These are phyloP conservation scores for Lichenostomus cassidix DNA, from an alignment of 2,113 vertebrate species.

Conservation along the genomic window DNA sequence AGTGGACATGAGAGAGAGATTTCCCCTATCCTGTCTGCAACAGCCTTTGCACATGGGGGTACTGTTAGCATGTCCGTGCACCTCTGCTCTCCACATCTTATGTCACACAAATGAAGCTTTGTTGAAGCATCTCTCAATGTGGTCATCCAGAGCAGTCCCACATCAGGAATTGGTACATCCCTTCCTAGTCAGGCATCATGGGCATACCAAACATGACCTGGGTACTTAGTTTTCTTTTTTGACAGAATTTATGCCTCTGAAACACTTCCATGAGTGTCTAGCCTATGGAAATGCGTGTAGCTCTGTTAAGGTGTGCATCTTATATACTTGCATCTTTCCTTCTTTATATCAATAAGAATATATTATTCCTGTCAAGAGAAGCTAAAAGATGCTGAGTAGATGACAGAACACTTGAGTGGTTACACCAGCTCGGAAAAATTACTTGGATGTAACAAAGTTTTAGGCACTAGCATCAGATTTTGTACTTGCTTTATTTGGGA, in stretches of 20 bases:
- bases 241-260: not conserved
- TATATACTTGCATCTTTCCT: not conserved
- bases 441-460: not conserved
- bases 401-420: not conserved
- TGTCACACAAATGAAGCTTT: not conserved
- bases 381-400: not conserved
- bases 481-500: not conserved
- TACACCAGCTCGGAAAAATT: not conserved
- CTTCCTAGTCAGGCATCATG: not conserved
- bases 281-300: not conserved
- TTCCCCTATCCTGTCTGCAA: not conserved
- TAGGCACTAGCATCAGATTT: not conserved
- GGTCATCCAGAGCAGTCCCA: not conserved
- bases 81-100: not conserved
- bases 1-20: not conserved
- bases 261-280: not conserved
- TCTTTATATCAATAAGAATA: not conserved
- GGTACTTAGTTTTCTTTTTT: not conserved
- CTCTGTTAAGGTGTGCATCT: not conserved
- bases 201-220: not conserved
- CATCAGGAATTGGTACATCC: not conserved
- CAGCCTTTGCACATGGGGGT: accelerated
- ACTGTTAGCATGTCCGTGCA: not conserved
- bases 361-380: not conserved
- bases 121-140: not conserved